phyloP scores from a whole-genome alignment of 2,113 vertebrate species.

The Hippocampus zosterae region DNA sequence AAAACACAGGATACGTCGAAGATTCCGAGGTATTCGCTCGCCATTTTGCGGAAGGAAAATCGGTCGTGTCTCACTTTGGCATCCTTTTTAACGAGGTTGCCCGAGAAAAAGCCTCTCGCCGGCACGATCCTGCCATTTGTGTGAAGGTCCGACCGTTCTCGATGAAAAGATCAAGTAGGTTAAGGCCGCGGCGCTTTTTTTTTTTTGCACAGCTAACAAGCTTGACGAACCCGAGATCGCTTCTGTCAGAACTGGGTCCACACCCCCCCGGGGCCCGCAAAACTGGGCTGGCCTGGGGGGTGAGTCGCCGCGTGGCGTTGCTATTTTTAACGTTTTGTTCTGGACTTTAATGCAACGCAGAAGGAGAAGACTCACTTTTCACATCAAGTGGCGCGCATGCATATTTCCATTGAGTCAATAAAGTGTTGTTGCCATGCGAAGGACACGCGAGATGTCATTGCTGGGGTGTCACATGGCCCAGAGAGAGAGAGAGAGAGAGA shows the following conservation, averaged over 20 bases:
- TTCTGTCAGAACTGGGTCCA: conserved; percentile 72
- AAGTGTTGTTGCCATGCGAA: conserved; percentile 30
- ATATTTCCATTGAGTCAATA: conserved; percentile 45
- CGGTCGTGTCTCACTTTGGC: not conserved
- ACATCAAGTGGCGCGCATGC: not conserved
- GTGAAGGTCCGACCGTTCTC: not conserved
- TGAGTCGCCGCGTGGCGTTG: conserved; percentile 21
- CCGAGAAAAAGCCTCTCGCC: too few relatives aligned
- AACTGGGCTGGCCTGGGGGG: conserved; percentile 60
- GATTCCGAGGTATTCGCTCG: not conserved
- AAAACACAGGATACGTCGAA: too few relatives aligned
- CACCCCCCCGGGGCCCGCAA: conserved; percentile 56
- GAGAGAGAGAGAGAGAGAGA: conserved; percentile 18
- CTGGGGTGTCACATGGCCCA: conserved; percentile 33
- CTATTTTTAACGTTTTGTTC: conserved; percentile 60
- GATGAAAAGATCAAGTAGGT: not conserved
- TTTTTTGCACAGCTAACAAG: too few relatives aligned
- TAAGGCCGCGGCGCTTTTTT: not conserved
- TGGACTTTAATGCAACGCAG: conserved; percentile 43
- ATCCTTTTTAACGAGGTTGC: not conserved
- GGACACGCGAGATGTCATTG: conserved; percentile 53
- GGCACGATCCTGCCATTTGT: not conserved
- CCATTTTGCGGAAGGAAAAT: not conserved
- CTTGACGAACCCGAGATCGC: conserved; percentile 45
- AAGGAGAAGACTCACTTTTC: conserved; percentile 10